phyloP scores from a whole-genome alignment of 2,113 vertebrate species.

The Amazona guildingii region DNA sequence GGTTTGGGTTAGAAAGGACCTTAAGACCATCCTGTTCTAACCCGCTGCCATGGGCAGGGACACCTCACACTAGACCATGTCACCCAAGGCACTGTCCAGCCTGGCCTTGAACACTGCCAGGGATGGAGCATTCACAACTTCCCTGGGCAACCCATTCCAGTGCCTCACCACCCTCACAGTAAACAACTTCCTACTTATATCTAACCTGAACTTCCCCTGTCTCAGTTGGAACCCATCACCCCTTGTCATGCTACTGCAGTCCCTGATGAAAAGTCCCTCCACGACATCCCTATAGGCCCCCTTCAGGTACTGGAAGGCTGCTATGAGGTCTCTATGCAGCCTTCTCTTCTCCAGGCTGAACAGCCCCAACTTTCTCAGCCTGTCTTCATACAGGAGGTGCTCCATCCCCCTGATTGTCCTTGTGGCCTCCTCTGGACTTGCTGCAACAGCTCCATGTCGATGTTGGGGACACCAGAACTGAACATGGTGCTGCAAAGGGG shows the following conservation, averaged over 20 bases:
- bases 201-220: not conserved
- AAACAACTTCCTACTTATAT: not conserved
- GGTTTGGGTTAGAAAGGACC: not conserved
- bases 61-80: not conserved
- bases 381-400: not conserved
- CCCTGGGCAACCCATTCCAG: not conserved
- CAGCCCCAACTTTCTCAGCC: not conserved
- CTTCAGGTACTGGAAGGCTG: not conserved
- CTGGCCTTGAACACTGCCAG: not conserved
- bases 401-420: not conserved
- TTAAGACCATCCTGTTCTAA: not conserved
- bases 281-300: not conserved
- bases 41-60: not conserved
- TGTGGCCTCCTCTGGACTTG: not conserved
- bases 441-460: not conserved
- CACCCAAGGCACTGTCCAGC: not conserved
- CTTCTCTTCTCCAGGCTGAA: not conserved
- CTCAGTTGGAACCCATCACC: no score
- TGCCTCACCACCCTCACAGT: not conserved
- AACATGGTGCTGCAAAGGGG: not conserved
- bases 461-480: not conserved
- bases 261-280: not conserved
- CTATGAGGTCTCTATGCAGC: not conserved
- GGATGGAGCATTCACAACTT: not conserved
- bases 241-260: no score